Evolutionary conservation across 1,140 invertebrate species (phyloP).

Genomic region (Drosophila murphyi): DNA sequence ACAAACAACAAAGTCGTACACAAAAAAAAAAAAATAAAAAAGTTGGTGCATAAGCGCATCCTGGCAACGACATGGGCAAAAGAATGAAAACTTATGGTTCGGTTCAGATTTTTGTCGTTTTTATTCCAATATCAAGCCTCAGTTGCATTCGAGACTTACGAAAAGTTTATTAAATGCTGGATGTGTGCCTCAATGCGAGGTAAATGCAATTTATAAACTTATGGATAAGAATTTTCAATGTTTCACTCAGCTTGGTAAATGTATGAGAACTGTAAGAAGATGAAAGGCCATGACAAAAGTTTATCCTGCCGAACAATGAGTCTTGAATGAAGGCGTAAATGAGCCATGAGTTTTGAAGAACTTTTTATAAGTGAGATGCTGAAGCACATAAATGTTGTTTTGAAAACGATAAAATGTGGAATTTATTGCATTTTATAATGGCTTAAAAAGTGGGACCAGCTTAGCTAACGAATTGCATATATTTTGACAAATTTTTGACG

Average conservation of each 20-base stretch:
- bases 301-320: slow-evolving; percentile 1
- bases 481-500: slow-evolving; percentile 2
- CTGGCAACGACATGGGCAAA: slow-evolving; percentile 52
- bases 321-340: no score
- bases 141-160: slow-evolving; percentile 32
- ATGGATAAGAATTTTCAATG: background rate
- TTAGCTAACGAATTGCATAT: background rate
- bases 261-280: slow-evolving; percentile 5
- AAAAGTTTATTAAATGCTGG: slow-evolving; percentile 58
- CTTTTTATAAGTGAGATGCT: background rate
- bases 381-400: background rate
- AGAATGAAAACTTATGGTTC: slow-evolving; percentile 69
- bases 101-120: slow-evolving; percentile 25
- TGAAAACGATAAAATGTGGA: background rate
- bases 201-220: slow-evolving; percentile 58
- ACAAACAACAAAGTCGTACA: slow-evolving; percentile 57
- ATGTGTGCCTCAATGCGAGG: slow-evolving; percentile 53
- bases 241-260: background rate
- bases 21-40: slow-evolving; percentile 32
- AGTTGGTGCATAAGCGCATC: slow-evolving; percentile 70
- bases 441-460: background rate
- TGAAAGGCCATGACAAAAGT: slow-evolving; percentile 10
- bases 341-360: no score
- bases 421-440: background rate
- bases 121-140: slow-evolving; percentile 39